Evolutionary conservation across 92 coral and sea anemone genomes (phyloP), one percentile per base, ranked within the genome.

Genomic region (Heteractis magnifica): DNA sequence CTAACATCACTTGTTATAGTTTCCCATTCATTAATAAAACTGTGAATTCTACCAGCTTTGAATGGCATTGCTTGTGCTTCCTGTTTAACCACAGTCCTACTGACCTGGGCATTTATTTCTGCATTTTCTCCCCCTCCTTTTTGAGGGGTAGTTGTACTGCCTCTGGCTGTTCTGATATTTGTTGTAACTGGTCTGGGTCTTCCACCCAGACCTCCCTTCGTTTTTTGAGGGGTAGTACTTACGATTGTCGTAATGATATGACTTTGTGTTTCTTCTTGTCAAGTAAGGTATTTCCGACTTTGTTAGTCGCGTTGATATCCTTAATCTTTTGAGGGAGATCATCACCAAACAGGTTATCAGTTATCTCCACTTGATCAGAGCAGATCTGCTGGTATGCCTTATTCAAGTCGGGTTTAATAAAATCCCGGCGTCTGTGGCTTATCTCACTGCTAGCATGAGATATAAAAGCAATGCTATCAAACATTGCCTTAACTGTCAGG

Each of bases 1-100:
- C 84, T 84, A 59, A 58, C 77, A 75, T 88, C 88, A 83, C 85
- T 48, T 59, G 91, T 71, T 26, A 84, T 70, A 75, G 58, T 34
- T 71, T 87, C 49, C 87, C 87, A 82, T 78, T 87, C 87, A 34
- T 65, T 49, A 77, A 87, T 71, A 78, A 74, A 86, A 34, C 56
- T 11, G 44, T 60, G 48, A 18, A 82, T 84, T 77, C 82, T 77
- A 44, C 82, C 82, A 48, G 87, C 87, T 65, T 84, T 77, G 62
- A 84, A 84, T 84, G 82, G 76, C 79, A 77, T 84, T 84, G 82
- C 87, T 84, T 84, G 87, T 77, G 77, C 77, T 76, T 60, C 75
- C 19, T 50, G 77, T 19, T 55, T 12, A 84, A 84, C n/a, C 51
- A 62, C 44, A 34, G 59, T 19, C 20, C 77, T 77, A 34, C 77